Conservation (phyloP, 37 sponge, comb jelly and placozoan species). For the Aphrocallistes beatrix region DNA sequence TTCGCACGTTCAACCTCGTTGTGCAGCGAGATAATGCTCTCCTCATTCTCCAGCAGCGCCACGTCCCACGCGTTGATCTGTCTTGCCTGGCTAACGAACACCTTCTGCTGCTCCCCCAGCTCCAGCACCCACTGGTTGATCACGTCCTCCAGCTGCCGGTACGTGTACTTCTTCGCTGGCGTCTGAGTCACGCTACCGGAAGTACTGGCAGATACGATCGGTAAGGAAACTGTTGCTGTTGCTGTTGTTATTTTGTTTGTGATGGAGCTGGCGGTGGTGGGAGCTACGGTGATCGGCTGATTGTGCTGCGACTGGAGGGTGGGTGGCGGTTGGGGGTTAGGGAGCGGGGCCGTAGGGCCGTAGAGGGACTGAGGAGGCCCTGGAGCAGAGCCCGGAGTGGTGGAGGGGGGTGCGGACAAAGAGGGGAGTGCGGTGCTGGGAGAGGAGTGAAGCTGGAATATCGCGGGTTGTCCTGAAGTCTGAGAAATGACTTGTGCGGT, state of each 20-base stretch:
- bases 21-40: constrained; percentile 41
- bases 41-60: constrained; percentile 63
- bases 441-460: background rate
- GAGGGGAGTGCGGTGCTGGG: background rate
- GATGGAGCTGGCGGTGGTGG: background rate
- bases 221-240: too few species aligned
- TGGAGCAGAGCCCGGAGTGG: background rate
- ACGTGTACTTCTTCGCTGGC: constrained; percentile 53
- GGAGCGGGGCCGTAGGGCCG: too few species aligned
- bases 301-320: too few species aligned
- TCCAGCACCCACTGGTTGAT: constrained; percentile 90
- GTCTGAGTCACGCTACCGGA: background rate
- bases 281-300: background rate
- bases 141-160: constrained; percentile 77
- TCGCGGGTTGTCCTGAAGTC: background rate
- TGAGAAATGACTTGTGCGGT: too few species aligned
- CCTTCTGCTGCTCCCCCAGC: constrained; percentile 73
- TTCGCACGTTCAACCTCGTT: constrained; percentile 49
- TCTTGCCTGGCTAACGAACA: constrained; percentile 81
- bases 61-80: constrained; percentile 78
- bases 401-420: background rate
- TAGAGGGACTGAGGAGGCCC: background rate
- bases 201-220: background rate
- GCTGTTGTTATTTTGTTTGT: too few species aligned
- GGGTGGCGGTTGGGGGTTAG: too few species aligned